Percentiles rank a stretch among this genome's conserved stretches.
phyloP scores from a whole-genome alignment of 1,140 invertebrate species.

The Tetragonula clypearis region DNA sequence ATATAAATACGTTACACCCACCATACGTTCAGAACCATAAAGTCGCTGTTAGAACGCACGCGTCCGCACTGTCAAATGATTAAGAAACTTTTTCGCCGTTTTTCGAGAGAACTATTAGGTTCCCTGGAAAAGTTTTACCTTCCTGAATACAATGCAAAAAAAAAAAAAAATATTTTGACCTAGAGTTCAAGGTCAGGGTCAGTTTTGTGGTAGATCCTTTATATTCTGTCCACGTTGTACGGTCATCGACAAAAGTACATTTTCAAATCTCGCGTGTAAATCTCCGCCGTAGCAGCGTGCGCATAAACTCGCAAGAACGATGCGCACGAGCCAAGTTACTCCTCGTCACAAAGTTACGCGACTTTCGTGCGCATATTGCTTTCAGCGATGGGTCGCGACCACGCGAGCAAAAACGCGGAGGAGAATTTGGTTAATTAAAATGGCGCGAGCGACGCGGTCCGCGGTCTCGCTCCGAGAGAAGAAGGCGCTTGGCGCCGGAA shows the following conservation, averaged over 20 bases:
- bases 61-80: too few relatives aligned
- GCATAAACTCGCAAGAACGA: neutral
- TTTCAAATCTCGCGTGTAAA: neutral
- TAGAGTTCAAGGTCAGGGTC: too few relatives aligned
- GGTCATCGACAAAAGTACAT: neutral
- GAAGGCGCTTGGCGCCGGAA: neutral
- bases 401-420: constrained; percentile 37
- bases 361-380: constrained; percentile 23
- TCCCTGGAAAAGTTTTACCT: too few relatives aligned
- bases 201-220: too few relatives aligned
- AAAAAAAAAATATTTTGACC: too few relatives aligned
- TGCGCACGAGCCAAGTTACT: neutral
- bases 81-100: too few relatives aligned
- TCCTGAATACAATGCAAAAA: too few relatives aligned
- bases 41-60: too few relatives aligned
- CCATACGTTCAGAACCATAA: too few relatives aligned
- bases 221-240: too few relatives aligned
- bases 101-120: too few relatives aligned
- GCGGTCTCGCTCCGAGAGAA: constrained; percentile 1
- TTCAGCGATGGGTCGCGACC: constrained; percentile 36
- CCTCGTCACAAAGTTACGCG: neutral
- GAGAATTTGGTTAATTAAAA: constrained; percentile 67
- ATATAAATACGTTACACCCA: too few relatives aligned
- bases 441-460: constrained; percentile 31
- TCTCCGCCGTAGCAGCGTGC: neutral